Conservation (phyloP, 2,113 vertebrate genomes). For the Syngnathus floridae region DNA sequence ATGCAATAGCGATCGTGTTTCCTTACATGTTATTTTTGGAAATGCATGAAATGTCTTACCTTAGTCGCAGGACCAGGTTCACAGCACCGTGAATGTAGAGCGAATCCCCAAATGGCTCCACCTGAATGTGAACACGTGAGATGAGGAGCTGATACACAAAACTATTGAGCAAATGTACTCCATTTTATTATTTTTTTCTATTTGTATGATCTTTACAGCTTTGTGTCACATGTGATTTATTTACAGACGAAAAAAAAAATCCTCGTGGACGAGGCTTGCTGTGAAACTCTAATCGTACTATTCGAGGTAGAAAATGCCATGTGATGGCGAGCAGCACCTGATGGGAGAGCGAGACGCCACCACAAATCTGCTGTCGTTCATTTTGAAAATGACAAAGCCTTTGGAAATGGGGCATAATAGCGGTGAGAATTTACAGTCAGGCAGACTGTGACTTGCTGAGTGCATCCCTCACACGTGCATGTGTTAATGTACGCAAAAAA, state of each 20-base stretch:
- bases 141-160: constrained; percentile 9
- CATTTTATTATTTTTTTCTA: no score
- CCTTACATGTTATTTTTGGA: not conserved
- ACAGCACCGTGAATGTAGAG: constrained; percentile 77
- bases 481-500: not conserved
- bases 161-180: not conserved
- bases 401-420: constrained; percentile 45
- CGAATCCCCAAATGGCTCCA: constrained; percentile 73
- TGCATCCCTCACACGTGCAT: constrained; percentile 39
- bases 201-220: no score
- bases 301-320: not conserved
- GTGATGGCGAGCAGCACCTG: not conserved
- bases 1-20: not conserved
- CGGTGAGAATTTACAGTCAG: constrained; percentile 34
- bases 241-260: not conserved
- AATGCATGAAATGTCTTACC: constrained; percentile 69
- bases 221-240: no score
- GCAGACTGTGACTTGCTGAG: constrained; percentile 51
- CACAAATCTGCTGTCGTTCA: constrained; percentile 39
- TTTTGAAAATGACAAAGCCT: constrained; percentile 51
- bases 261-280: not conserved
- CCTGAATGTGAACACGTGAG: constrained; percentile 64
- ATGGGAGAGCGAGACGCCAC: constrained; percentile 25
- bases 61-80: constrained; percentile 95
- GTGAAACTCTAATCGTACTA: not conserved